Conservation (phyloP, 2,113 vertebrate genomes). For the Pantherophis guttatus region DNA sequence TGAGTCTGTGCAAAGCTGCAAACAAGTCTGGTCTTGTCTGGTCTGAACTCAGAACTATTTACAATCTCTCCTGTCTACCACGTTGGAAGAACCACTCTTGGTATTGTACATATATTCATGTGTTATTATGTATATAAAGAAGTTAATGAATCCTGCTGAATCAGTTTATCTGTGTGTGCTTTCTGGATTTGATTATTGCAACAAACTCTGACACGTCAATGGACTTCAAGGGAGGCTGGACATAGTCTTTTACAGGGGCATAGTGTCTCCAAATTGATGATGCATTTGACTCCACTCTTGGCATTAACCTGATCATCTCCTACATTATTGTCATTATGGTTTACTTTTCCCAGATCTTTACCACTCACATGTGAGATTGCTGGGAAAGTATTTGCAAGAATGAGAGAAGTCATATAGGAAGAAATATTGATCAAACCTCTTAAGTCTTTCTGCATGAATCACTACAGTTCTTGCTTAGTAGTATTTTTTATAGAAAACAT, state of each 20-base stretch:
- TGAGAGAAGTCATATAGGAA: neutral
- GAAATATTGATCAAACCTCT: neutral
- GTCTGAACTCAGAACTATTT: too few species aligned
- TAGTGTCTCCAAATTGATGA: neutral
- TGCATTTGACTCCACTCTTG: neutral
- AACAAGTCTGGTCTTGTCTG: too few species aligned
- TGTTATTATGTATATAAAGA: too few species aligned
- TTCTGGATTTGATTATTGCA: too few species aligned
- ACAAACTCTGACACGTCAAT: neutral
- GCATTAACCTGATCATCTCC: neutral
- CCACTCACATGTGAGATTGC: neutral
- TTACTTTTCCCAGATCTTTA: neutral
- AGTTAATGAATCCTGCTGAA: too few species aligned
- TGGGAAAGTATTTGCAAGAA: neutral
- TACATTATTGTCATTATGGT: neutral
- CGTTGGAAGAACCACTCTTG: too few species aligned
- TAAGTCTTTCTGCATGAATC: neutral
- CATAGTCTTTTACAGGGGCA: neutral
- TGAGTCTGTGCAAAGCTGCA: too few species aligned
- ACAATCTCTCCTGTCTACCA: too few species aligned
- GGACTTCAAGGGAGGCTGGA: neutral
- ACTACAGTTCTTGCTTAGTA: neutral
- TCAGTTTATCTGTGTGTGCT: too few species aligned
- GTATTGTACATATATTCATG: too few species aligned
- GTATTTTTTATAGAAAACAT: neutral